A percentile compares a stretch with the other conserved stretches of the same genome.
These are phyloP conservation scores for Microctonus aethiopoides DNA, from an alignment of 2,888 invertebrate species.

Conservation along the genomic window DNA sequence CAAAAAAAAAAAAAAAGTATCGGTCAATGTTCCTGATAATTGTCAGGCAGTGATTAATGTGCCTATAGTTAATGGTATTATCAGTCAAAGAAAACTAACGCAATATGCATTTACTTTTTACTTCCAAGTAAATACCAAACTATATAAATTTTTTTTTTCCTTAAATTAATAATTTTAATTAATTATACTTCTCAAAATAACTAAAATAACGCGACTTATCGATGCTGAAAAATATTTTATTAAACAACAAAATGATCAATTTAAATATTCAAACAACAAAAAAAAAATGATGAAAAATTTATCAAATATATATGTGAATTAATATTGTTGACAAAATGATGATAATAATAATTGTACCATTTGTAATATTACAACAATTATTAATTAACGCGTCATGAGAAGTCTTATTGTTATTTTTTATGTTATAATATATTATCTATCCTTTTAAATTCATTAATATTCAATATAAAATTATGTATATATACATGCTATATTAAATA, in stretches of 20 bases:
- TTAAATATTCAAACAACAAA: not conserved
- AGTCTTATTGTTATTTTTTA: constrained; percentile 28
- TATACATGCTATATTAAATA: constrained; percentile 35
- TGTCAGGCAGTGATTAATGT: not conserved
- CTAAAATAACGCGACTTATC: not conserved
- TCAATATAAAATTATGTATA: constrained; percentile 36
- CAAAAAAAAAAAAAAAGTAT: not conserved
- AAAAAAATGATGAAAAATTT: constrained; percentile 11
- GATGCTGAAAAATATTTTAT: not conserved
- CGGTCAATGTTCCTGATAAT: not conserved
- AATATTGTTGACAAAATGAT: constrained; percentile 35
- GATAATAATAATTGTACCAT: constrained; percentile 36
- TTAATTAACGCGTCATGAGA: constrained; percentile 28
- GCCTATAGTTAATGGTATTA: not conserved
- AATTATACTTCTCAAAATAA: not conserved
- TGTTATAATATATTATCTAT: constrained; percentile 29
- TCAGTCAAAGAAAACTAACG: not conserved
- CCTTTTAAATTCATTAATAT: constrained; percentile 34
- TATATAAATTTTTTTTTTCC: too few species aligned
- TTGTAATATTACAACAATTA: constrained; percentile 36
- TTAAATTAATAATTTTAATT: not conserved
- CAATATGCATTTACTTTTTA: not conserved
- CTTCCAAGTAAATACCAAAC: not conserved
- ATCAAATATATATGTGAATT: constrained; percentile 26
- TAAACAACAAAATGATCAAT: not conserved